phyloP scores from a whole-genome alignment of 2,113 vertebrate species.

The Pteruthius melanotis region DNA sequence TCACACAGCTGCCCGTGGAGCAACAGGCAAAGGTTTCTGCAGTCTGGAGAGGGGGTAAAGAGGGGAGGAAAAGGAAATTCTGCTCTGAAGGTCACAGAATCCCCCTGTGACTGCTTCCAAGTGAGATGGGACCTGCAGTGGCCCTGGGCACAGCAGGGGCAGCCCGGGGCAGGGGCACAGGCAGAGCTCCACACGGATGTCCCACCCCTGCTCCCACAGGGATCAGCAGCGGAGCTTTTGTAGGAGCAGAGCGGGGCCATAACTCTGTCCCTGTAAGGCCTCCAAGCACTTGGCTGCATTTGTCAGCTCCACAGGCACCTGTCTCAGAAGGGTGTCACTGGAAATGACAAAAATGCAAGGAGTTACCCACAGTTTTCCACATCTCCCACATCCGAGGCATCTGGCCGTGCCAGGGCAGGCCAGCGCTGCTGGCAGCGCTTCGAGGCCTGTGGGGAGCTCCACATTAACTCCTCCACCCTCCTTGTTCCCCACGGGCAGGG shows the following conservation, averaged over 20 bases:
- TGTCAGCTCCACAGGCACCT: background rate
- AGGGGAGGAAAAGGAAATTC: background rate
- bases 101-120: background rate
- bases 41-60: background rate
- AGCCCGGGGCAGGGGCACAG: background rate
- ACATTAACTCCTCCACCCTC: background rate
- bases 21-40: background rate
- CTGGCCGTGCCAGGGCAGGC: background rate
- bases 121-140: background rate
- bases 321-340: background rate
- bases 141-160: background rate
- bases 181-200: accelerated
- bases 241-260: accelerated
- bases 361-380: background rate
- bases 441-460: background rate
- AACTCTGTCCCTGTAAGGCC: background rate
- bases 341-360: background rate
- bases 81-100: background rate
- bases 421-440: background rate
- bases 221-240: background rate
- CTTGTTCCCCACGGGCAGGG: background rate
- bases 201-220: background rate
- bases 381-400: background rate
- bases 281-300: background rate
- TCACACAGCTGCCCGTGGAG: background rate